Evolutionary conservation across 2,888 invertebrate species (phyloP).

Genomic region (Erpobdella octoculata): DNA sequence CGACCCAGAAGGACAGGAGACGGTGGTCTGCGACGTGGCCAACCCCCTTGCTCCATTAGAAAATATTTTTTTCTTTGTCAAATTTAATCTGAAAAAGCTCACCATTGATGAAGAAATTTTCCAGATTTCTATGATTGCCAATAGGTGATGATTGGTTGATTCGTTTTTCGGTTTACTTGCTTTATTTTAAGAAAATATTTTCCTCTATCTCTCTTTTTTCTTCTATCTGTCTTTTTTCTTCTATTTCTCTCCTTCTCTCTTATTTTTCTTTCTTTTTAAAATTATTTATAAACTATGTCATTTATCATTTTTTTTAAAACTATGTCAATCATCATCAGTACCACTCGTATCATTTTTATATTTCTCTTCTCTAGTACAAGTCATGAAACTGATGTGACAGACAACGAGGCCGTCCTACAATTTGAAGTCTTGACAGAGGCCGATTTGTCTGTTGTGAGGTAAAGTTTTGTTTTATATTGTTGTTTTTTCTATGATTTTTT

Average conservation of each 20-base stretch:
- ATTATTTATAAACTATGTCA: no score
- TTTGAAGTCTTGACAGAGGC: slow-evolving; percentile 6
- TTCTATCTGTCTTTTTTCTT: no score
- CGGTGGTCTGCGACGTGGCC: slow-evolving; percentile 1
- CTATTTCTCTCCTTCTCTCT: no score
- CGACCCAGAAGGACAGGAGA: not conserved
- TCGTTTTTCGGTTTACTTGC: not conserved
- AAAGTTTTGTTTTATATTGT: not conserved
- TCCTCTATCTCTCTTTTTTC: no score
- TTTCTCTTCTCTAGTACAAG: no score
- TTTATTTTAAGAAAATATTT: no score
- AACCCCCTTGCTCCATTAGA: not conserved
- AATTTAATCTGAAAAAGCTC: not conserved
- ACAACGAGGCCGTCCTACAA: not conserved
- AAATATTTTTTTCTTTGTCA: not conserved
- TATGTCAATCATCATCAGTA: no score
- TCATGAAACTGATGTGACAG: not conserved
- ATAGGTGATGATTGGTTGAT: not conserved
- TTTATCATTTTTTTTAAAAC: no score
- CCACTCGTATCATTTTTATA: no score
- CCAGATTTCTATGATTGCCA: not conserved
- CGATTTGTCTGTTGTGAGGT: not conserved
- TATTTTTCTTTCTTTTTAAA: no score
- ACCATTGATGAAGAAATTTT: not conserved
- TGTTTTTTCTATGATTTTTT: no score